Percentiles rank a stretch among this genome's conserved stretches.
These are phyloP conservation scores for Pseudopodoces humilis DNA, from an alignment of 2,113 vertebrate species.

Conservation along the genomic window DNA sequence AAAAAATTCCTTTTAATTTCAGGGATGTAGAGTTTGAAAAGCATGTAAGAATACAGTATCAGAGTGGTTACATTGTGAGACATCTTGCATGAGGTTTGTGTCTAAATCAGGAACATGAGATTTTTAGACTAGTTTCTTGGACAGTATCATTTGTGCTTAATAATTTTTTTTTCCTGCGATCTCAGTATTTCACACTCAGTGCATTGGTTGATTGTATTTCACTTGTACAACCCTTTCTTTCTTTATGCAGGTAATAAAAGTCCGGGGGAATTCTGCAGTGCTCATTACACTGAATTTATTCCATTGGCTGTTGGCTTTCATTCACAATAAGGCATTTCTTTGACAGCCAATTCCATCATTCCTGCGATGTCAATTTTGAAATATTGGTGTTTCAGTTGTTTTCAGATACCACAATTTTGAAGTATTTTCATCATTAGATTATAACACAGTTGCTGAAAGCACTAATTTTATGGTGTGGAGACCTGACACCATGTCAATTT, in stretches of 20 bases:
- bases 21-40: not conserved
- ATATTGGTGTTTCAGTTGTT: not conserved
- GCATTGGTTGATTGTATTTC: not conserved
- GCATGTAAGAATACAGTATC: not conserved
- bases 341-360: not conserved
- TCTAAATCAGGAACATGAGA: not conserved
- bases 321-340: not conserved
- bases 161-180: not conserved
- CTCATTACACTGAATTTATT: not conserved
- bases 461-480: not conserved
- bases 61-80: not conserved
- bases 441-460: not conserved
- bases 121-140: not conserved
- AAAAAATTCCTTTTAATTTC: not conserved
- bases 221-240: not conserved
- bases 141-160: not conserved
- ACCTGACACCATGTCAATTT: not conserved
- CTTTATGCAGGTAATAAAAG: not conserved
- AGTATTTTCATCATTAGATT: not conserved
- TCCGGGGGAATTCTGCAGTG: not conserved
- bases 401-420: not conserved
- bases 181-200: not conserved
- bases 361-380: not conserved
- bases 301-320: not conserved
- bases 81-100: not conserved